Percentiles rank a stretch among this genome's conserved stretches.
Conservation (phyloP, 2,888 invertebrate genomes). For the Troides oblongomaculatus region DNA sequence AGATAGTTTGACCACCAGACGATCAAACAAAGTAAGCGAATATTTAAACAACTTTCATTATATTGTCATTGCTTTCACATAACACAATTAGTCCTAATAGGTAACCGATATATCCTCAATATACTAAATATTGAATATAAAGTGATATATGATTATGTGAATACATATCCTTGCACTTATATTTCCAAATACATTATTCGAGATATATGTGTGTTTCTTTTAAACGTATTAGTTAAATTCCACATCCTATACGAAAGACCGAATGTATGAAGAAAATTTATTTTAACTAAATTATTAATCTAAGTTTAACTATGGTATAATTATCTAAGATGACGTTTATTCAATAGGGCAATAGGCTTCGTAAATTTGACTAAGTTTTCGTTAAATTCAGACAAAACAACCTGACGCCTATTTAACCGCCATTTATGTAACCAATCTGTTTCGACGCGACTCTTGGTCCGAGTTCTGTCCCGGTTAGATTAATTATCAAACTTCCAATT, state of each 20-base stretch:
- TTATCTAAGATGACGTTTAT: slow-evolving; percentile 22
- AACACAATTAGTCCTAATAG: slow-evolving; percentile 7
- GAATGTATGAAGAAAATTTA: slow-evolving; percentile 19
- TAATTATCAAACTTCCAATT: background rate
- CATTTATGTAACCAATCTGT: background rate
- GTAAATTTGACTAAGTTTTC: slow-evolving; percentile 25
- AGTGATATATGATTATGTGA: slow-evolving; percentile 25
- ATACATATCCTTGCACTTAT: slow-evolving; percentile 17
- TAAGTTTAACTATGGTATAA: slow-evolving; percentile 26
- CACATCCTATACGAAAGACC: slow-evolving; percentile 3
- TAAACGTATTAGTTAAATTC: slow-evolving; percentile 3
- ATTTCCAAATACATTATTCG: slow-evolving; percentile 21
- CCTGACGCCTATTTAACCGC: background rate
- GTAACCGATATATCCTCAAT: slow-evolving; percentile 11
- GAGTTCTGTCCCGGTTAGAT: slow-evolving; percentile 11
- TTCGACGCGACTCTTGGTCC: slow-evolving; percentile 6
- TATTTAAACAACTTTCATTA: slow-evolving; percentile 5
- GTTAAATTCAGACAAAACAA: slow-evolving; percentile 11
- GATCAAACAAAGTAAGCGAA: background rate
- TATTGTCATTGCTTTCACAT: slow-evolving; percentile 1
- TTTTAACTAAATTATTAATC: slow-evolving; percentile 18
- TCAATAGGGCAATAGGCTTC: slow-evolving; percentile 4
- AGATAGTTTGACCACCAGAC: no score
- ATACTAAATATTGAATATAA: slow-evolving; percentile 12
- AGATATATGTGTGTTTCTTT: slow-evolving; percentile 18